Conservation (phyloP, 2,113 vertebrate genomes). For the Petromus typicus region DNA sequence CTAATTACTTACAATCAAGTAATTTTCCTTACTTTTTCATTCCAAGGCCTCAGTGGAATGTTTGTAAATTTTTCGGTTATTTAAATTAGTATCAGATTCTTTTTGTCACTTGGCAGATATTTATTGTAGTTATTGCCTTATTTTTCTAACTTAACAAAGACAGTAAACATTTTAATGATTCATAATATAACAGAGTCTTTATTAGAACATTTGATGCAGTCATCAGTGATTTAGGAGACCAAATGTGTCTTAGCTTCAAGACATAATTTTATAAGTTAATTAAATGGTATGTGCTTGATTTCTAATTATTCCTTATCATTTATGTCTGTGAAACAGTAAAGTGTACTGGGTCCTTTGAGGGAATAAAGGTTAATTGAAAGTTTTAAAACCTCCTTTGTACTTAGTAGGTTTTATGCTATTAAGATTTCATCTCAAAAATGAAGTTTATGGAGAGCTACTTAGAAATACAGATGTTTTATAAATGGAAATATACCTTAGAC, state of each 20-base stretch:
- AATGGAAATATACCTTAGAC: background rate
- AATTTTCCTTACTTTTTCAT: background rate
- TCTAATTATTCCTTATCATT: constrained; percentile 70
- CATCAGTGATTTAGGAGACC: constrained; percentile 48
- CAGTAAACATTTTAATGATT: constrained; percentile 40
- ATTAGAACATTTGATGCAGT: background rate
- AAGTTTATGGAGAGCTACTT: background rate
- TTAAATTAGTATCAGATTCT: constrained; percentile 19
- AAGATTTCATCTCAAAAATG: constrained; percentile 57
- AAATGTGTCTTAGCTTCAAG: constrained; percentile 51
- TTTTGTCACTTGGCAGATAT: background rate
- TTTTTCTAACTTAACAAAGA: constrained; percentile 11
- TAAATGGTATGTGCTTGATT: constrained; percentile 57
- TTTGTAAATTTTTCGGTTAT: background rate
- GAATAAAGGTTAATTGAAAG: constrained; percentile 69
- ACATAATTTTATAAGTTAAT: constrained; percentile 68
- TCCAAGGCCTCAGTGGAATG: background rate
- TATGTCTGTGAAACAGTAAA: constrained; percentile 37
- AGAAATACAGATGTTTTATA: constrained; percentile 38
- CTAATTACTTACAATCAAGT: background rate
- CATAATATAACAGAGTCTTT: background rate
- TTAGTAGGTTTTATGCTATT: constrained; percentile 64
- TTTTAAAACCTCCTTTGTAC: constrained; percentile 61
- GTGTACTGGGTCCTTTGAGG: background rate
- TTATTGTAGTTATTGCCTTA: background rate